phyloP scores from a whole-genome alignment of 92 coral and sea anemone species.

The Porites lobata region DNA sequence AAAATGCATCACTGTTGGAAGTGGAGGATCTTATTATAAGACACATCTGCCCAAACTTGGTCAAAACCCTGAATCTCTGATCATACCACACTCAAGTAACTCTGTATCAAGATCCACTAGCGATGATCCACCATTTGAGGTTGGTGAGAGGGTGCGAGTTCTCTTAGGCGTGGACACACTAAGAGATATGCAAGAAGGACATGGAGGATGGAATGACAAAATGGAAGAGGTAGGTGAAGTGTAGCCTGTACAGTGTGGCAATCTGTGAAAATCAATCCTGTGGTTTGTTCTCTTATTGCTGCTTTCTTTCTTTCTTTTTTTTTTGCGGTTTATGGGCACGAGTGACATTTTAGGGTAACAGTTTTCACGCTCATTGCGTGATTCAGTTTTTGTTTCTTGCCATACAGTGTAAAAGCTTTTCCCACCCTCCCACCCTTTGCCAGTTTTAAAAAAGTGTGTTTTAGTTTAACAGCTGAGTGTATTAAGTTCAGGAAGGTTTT shows the following conservation, averaged over 20 bases:
- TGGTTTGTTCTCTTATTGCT: no score
- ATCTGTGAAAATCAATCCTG: no score
- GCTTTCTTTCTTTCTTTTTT: no score
- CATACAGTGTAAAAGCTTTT: no score
- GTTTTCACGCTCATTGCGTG: no score
- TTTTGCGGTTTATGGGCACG: no score
- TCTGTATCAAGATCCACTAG: not conserved
- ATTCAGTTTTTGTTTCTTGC: no score
- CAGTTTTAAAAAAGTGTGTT: no score
- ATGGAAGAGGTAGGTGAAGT: slow-evolving; percentile 76
- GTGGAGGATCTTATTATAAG: slow-evolving; percentile 75
- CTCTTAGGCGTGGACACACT: slow-evolving; percentile 35
- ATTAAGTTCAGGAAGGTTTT: no score
- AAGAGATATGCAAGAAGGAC: slow-evolving; percentile 76
- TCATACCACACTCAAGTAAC: slow-evolving; percentile 39
- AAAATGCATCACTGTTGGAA: slow-evolving; percentile 41
- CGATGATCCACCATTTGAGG: slow-evolving; percentile 21
- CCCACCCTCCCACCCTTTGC: no score
- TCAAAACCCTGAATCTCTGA: slow-evolving; percentile 60
- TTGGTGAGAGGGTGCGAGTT: slow-evolving; percentile 67
- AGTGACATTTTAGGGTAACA: no score
- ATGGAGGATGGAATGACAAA: slow-evolving; percentile 86
- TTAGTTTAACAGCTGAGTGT: no score
- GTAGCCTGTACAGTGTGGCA: not conserved
- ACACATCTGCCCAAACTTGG: slow-evolving; percentile 86